Evolutionary conservation across 2,797 vertebrate species (phyloP).

Genomic region (Leptoclinus maculatus): DNA sequence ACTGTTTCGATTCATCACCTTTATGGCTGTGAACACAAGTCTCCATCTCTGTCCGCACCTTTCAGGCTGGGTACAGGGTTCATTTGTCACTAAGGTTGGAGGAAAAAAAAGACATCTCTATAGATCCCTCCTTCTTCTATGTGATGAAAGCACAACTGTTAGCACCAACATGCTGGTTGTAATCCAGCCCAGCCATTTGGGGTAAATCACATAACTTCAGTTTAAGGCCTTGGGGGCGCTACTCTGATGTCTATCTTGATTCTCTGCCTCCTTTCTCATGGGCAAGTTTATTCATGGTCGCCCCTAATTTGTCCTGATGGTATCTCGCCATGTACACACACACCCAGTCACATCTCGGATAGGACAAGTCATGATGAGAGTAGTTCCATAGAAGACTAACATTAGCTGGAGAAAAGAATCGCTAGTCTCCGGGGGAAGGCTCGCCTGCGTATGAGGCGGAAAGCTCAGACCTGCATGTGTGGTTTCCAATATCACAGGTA

Average conservation of each 20-base stretch:
- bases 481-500: constrained; percentile 72
- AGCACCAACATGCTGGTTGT: constrained; percentile 16
- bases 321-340: constrained; percentile 28
- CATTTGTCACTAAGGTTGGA: constrained; percentile 72
- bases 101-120: constrained; percentile 60
- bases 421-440: constrained; percentile 37
- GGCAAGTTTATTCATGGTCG: constrained; percentile 58
- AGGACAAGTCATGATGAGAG: constrained; percentile 49
- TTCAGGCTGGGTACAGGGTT: constrained; percentile 60
- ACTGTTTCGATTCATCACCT: constrained; percentile 48
- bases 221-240: constrained; percentile 41
- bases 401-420: constrained; percentile 42
- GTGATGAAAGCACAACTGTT: constrained; percentile 64
- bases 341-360: constrained; percentile 37
- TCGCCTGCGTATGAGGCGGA: constrained; percentile 17
- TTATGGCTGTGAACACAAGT: constrained; percentile 47
- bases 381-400: constrained; percentile 40
- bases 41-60: constrained; percentile 62
- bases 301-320: constrained; percentile 62
- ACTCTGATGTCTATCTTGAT: constrained; percentile 47
- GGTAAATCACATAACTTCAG: constrained; percentile 64
- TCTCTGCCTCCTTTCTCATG: constrained; percentile 50
- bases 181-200: constrained; percentile 15
- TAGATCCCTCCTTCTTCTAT: constrained; percentile 44
- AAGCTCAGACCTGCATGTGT: constrained; percentile 35